Evolutionary conservation across 2,797 vertebrate genomes (phyloP), one percentile per base, ranked within the genome.

Genomic region (Syngnathus rostellatus): DNA sequence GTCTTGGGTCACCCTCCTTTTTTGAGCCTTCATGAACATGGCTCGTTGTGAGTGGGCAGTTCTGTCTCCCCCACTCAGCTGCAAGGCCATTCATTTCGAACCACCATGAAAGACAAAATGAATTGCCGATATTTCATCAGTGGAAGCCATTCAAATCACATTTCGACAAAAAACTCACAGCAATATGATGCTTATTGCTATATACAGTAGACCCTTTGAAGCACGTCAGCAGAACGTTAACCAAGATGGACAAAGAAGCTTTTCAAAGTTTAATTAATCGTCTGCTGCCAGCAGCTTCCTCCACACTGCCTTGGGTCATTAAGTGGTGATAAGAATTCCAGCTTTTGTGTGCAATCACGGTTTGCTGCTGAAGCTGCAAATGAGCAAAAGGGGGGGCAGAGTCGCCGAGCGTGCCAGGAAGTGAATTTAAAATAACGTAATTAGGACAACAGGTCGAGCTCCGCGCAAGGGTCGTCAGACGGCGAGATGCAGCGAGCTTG

Each of bases 391-490:
- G 37, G 57, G 8, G 25, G 54, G 12, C 1, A 25, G 55, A 16
- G 39, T 16, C 17, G 40, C 39, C 16, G n/a, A 61, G 31, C 5
- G 41, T 3, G 21, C 60, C 41, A 16, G n/a, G 25, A 31, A 62
- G 41, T 45, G 41, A 62, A 25, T 62, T 62, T 45, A 45, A 62
- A 62, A 62, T 16, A 62, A 62, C 8, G 21, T 62, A 17, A 45
- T 62, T 62, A 46, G 59, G 39, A 61, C 14, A 40, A 23, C 40
- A 23, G 39, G 39, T 61, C 19, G 19, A 58, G 31, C 31, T 8
- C 55, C 31, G 25, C 1, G 6, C 25, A 14, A 14, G 31, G 31
- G 55, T 58, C 55, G 12, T 14, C 55, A 37, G 31, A 37, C 54
- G 12, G 11, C 25, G 25, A 31, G 25, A 31, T 37, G 55, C 25